A percentile compares a stretch with the other conserved stretches of the same genome.
Conservation (phyloP, 1,140 invertebrate genomes). For the Drosophila bocqueti region DNA sequence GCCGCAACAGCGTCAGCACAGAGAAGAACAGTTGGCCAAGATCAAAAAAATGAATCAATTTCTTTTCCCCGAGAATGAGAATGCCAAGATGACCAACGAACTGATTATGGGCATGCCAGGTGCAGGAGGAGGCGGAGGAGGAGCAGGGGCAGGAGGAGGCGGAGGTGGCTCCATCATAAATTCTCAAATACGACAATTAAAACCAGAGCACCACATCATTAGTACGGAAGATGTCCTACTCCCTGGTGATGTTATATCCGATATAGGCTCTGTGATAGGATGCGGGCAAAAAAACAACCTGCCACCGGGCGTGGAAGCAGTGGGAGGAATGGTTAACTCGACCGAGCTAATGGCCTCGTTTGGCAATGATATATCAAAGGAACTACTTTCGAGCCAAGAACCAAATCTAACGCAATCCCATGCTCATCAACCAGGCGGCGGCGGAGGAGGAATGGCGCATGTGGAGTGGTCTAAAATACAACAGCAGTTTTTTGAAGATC, state of each 20-base stretch:
- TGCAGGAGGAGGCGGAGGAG: slow-evolving; percentile 6
- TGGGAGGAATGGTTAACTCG: slow-evolving; percentile 44
- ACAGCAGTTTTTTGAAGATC: slow-evolving; percentile 92
- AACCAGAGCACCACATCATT: slow-evolving; percentile 47
- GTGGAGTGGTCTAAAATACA: slow-evolving; percentile 96
- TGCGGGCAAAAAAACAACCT: slow-evolving; percentile 56
- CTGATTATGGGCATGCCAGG: slow-evolving; percentile 58
- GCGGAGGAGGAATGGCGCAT: slow-evolving; percentile 32
- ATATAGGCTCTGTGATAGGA: slow-evolving; percentile 60
- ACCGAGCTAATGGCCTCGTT: slow-evolving; percentile 52
- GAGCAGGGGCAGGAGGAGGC: neutral
- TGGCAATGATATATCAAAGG: slow-evolving; percentile 51
- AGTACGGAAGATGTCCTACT: slow-evolving; percentile 53
- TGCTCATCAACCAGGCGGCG: slow-evolving; percentile 12
- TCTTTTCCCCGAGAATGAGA: slow-evolving; percentile 91
- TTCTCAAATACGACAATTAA: slow-evolving; percentile 58
- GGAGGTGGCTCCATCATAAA: slow-evolving; percentile 34
- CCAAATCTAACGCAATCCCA: slow-evolving; percentile 85
- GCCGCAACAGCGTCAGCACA: slow-evolving; percentile 96
- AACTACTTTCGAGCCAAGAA: slow-evolving; percentile 39
- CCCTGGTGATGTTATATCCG: slow-evolving; percentile 54
- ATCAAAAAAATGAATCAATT: slow-evolving; percentile 97
- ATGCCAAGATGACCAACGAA: slow-evolving; percentile 31
- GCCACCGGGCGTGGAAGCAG: slow-evolving; percentile 17
- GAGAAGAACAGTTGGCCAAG: slow-evolving; percentile 96